Base-by-base conservation (phyloP, 2,113 vertebrate genomes). In the Syngnathus scovelli region DNA sequence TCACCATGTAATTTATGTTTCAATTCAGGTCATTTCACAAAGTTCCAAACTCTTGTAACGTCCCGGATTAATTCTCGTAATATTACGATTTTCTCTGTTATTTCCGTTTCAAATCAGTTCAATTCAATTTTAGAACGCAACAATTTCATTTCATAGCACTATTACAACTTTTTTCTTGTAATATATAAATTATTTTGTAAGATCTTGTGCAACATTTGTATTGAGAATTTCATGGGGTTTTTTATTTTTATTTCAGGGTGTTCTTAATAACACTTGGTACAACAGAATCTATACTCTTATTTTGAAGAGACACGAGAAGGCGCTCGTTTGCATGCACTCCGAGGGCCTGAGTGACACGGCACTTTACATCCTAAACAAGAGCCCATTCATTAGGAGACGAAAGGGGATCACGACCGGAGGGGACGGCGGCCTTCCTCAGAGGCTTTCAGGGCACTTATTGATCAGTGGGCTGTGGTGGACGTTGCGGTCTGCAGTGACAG, bases 341-440 rank as follows among this genome's bases (percentile, higher is more conserved):
- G 82, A 86, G 80, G 75, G 73, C 72, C 55, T 85, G 39, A 66
- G 68, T 83, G 85, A 89, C 83, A 80, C 74, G 82, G 83, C 84
- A 85, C 85, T 70, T 89, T 89, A 94, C 91, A 93, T 91, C 85
- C 88, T 90, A 93, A 93, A 92, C 93, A 93, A 93, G 93, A 93
- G 74, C 85, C 84, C 91, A 85, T 89, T 88, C 91, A 90, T 92
- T 94, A 93, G 89, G 88, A 86, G 85, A n/a, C 62, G 46, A 86
- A 90, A 86, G 76, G 33, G 39, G 90, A 93, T 92, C 90, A 83
- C 70, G 55, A 85, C 80, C 77, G 15, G 1, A 43, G 85, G 84
- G 90, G 88, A 88, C 78, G 81, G 74, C 78, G 81, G 75, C 19
- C 5, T 85, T 90, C 92, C 88, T 78, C 43, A 8, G 79, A 77